Base-by-base conservation (phyloP, 2,113 vertebrate genomes). In the Gopherus flavomarginatus region DNA sequence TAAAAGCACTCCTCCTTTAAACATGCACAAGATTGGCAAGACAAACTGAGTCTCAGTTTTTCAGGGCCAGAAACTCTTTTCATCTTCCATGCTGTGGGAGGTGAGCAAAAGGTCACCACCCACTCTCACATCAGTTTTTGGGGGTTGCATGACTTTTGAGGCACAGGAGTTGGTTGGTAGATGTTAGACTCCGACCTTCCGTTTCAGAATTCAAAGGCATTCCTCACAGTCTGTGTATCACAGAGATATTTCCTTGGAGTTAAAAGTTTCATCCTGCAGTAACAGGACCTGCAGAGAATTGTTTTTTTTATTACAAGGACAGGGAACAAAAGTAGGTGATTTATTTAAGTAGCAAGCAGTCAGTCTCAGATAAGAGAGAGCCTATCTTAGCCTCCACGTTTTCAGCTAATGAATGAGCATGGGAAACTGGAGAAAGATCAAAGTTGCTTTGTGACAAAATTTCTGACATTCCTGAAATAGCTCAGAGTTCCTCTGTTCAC, bases 391-490 rank as follows among this genome's bases (percentile, higher is more conserved):
- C 87, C 89, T 97, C 93, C 78, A 65, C 50, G 91, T 97, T 97
- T 97, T 93, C 93, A 90, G 90, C 94, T 97, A 97, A 96, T 98
- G 97, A 97, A 96, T 97, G 97, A 97, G 96, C 96, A 87, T 91
- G 92, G 97, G 96, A 97, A 97, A 96, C 49, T 92, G 93, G 91
- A 97, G 81, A 59, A 91, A 96, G 97, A 98, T 98, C 98, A 98
- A 98, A 98, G 97, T 89, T 91, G 86, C 91, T 97, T 98, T 97
- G 90, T 4, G 69, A 97, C 94, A 94, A 95, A 97, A 98, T 98
- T 97, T 89, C 95, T 98, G 96, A 87, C 98, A 98, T 99, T 98
- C 98, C 94, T 98, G 97, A 98, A 97, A 98, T 98, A 97, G 89
- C 85, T 88, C 94, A 85, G 92, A 93, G 97, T 98, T 97, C 94